Percentiles rank a stretch among this genome's conserved stretches.
These are phyloP conservation scores for Andrena camellia DNA, from an alignment of 2,888 invertebrate genomes.

Conservation along the genomic window DNA sequence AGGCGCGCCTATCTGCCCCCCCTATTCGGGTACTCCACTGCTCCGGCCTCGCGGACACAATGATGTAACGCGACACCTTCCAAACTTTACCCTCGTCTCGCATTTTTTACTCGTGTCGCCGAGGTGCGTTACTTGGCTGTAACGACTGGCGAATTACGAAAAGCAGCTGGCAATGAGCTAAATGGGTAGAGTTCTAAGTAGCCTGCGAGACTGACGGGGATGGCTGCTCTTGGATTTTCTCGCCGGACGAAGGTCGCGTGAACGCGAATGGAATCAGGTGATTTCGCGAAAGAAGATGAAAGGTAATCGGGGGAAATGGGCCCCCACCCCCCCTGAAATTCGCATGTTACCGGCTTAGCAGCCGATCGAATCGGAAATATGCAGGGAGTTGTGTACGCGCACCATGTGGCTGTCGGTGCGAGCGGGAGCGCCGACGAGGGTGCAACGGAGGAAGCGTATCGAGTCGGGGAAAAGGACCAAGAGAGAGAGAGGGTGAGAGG, in stretches of 20 bases:
- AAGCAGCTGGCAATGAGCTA: too few species aligned
- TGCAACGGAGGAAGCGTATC: slow-evolving; percentile 49
- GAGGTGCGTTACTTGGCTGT: not conserved
- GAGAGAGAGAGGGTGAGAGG: slow-evolving; percentile 33
- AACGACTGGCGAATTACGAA: slow-evolving; percentile 7
- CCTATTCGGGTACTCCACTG: slow-evolving; percentile 71
- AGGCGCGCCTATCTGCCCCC: slow-evolving; percentile 49
- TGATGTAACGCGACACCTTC: slow-evolving; percentile 80
- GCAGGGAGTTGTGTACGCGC: not conserved
- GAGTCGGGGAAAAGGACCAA: slow-evolving; percentile 62
- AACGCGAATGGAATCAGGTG: not conserved
- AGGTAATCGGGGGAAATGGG: slow-evolving; percentile 25
- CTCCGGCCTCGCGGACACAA: slow-evolving; percentile 74
- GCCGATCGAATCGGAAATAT: slow-evolving; percentile 7
- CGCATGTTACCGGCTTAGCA: slow-evolving; percentile 22
- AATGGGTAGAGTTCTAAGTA: too few species aligned
- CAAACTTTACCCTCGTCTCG: slow-evolving; percentile 72
- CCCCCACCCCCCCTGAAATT: slow-evolving; percentile 50
- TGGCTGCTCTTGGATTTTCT: not conserved
- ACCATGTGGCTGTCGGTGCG: slow-evolving; percentile 25
- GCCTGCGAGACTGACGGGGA: too few species aligned
- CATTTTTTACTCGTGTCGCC: slow-evolving; percentile 54
- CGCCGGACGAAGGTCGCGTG: not conserved
- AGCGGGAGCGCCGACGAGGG: slow-evolving; percentile 11
- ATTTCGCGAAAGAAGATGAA: not conserved